Evolutionary conservation across 1,140 invertebrate genomes (phyloP), one percentile per base, ranked within the genome.

Genomic region (Drosophila lini): DNA sequence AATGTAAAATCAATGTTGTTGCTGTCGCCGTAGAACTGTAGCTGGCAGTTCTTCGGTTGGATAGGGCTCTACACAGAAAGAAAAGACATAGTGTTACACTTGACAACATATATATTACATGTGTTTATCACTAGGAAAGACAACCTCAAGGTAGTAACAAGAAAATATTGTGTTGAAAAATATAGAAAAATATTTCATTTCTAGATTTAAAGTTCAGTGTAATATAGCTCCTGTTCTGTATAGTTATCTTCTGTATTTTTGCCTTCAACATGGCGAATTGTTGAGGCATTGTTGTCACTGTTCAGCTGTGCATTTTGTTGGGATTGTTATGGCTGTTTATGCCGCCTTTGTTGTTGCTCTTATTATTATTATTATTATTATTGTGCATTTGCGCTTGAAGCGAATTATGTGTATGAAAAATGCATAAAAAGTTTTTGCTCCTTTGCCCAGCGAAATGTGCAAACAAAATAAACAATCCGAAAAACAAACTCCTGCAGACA

Each of bases 381-480:
- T 89, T 89, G 73, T 74, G 84, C 84, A 89, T 81, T 89, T 89
- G 67, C 70, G 83, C 83, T 89, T 78, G 83, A 82, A 88, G 82
- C 78, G 73, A 80, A 80, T 78, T 88, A 83, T 83, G 69, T 71
- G 65, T 71, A 71, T 71, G 68, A 83, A 89, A 80, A 74, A 80
- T 89, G 73, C 79, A 82, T 79, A 86, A 82, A 85, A 81, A 74
- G 74, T 86, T 76, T 36, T 74, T 83, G 45, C 81, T 62, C 47
- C 70, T 83, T 65, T 80, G 77, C 81, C 45, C 61, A 68, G 77
- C 78, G 50, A 85, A 84, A 85, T 80, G 77, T 63, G 69, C 74
- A 78, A 75, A 48, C 63, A 82, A 82, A 79, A 82, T 82, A 81
- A 81, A 81, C 74, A 81, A 78, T 71, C 52, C 31, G 34, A 71